Base-by-base conservation (phyloP, 53 echinoderm and acorn worm species). In the Astropecten irregularis region DNA sequence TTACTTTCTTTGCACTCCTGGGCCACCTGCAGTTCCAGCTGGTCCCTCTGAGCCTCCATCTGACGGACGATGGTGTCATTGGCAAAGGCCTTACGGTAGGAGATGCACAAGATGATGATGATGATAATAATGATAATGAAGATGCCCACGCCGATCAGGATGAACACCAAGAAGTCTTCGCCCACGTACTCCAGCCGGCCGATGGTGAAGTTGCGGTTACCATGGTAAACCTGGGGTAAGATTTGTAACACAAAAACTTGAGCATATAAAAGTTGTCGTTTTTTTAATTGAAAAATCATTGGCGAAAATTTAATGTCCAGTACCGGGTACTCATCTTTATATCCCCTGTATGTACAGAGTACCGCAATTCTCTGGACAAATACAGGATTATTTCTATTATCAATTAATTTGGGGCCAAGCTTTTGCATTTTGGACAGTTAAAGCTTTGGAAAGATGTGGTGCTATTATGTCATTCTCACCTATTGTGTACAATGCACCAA, bases 1-100 rank as follows among this genome's bases (percentile, higher is more conserved):
- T 83, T 84, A 97, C 97, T 94, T 92, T 97, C 97, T 83, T 97
- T 97, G 68, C 97, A 97, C 36, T 94, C 97, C 83, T 97, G 87
- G 15, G 94, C 97, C 57, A 97, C 97, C 35, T 82, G 82, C 34
- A 92, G 81, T 59, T 97, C 97, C 85, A 94, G 85, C 47, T 77
- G 68, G 34, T 90, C 94, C 23, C 87, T 68, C 65, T 94, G 92
- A 1, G 91, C 79, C 67, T 92, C 87, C 65, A 97, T 83, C 77
- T 90, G 82, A 66, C 68, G 91, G 53, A 94, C 83, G 22, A 70
- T 69, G 55, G 83, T 87, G 44, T 94, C 89, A 19, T 85, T 96
- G 51, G 87, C 71, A 18, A 68, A 73, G 35, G 86, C 69, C 63
- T 97, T 97, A 14, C 89, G 65, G 71, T 83, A 93, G 50, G 54